Base-by-base conservation (phyloP, 2,113 vertebrate species). In the Burhinus bistriatus region DNA sequence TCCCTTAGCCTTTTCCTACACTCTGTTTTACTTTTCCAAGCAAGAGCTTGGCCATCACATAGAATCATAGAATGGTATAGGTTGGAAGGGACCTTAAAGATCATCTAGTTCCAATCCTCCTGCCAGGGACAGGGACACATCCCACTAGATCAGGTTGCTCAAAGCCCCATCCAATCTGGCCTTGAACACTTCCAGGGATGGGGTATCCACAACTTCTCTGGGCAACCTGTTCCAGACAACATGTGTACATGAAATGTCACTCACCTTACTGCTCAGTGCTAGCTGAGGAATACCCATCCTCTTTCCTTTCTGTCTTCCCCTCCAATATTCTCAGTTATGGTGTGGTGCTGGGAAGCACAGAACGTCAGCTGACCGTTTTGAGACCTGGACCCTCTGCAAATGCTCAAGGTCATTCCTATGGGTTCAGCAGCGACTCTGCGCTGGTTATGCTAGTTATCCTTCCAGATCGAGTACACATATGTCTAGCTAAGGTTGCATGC, bases 381-480 rank as follows among this genome's bases (percentile, higher is more conserved):
- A 65, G 29, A 73, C 7, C 7, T 52, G 45, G 8, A 47, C 27
- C 36, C 29, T 36, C 30, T 72, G 30, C 6, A 59, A 68, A 65
- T 34, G 8, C 16, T 40, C n/a, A 30, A 34, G 22, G 8, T 29
- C 49, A 6, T 64, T 77, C 15, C 4, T n/a, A 9, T 38, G 40
- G 23, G 6, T 52, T 29, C 77, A 65, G 34, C 36, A 27, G 15
- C 21, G 18, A 66, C 15, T 23, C 3, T 3, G 2, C 32, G 17
- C 1, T 38, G 18, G 9, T 5, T 66, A 8, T 64, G 14, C 18
- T 36, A 23, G 15, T 40, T 15, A 36, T 77, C n/a, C 13, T 81
- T 80, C 20, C 12, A n/a, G 20, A 72, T 40, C 29, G 4, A 73
- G 20, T 13, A 17, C 0, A 1, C 1, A 0, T 27, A 7, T 25